Evolutionary conservation across 1,140 invertebrate species (phyloP), one percentile per base, ranked within the genome.

Genomic region (Adoxophyes honmai): DNA sequence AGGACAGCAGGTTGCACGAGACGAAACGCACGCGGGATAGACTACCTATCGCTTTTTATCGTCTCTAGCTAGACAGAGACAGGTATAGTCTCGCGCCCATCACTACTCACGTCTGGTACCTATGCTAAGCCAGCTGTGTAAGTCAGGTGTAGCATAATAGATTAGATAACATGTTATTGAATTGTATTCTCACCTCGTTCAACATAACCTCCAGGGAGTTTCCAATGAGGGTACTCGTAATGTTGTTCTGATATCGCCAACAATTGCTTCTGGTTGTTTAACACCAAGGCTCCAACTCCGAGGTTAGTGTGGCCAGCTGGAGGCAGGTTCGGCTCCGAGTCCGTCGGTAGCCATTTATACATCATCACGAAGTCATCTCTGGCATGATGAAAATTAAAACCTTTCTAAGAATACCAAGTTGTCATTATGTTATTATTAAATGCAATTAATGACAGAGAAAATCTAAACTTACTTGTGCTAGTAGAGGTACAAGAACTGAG

Each of bases 151-250:
- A n/a, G n/a, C n/a, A n/a, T n/a, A n/a, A n/a, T n/a, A n/a, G n/a
- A n/a, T n/a, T n/a, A n/a, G n/a, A n/a, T n/a, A n/a, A n/a, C n/a
- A n/a, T n/a, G n/a, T n/a, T n/a, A n/a, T n/a, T n/a, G n/a, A n/a
- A n/a, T n/a, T n/a, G n/a, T n/a, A n/a, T n/a, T n/a, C n/a, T 72
- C 88, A 96, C 95, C 93, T 87, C 92, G 94, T 79, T 98, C 95
- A 18, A 97, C 94, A 89, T 96, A 96, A 55, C 97, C 97, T 58
- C 97, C 97, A 16, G 97, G 97, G 11, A 98, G 89, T 88, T 98
- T 98, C 96, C 96, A 98, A 68, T 92, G 89, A 11, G 90, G 86
- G 39, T 91, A 89, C 44, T 91, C 81, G 64, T 92, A 91, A 81
- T 91, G 93, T 76, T 92, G 94, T 75, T 98, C 96, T 60, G 93